Conservation (phyloP, 2,888 invertebrate species). For the Agriopis aurantiaria region DNA sequence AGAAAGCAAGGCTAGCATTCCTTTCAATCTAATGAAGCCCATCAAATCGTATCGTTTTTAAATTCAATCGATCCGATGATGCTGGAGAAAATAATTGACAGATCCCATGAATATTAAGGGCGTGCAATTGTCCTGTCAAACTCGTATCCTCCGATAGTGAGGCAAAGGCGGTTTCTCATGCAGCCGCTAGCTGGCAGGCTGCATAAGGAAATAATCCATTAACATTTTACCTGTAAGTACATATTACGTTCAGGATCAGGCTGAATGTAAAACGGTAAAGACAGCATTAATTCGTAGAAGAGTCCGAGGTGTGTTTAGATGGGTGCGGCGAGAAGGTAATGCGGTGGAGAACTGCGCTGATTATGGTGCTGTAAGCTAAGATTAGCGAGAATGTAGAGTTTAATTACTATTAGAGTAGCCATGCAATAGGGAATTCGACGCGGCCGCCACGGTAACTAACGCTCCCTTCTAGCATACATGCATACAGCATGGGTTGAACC, state of each 20-base stretch:
- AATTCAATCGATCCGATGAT: slow-evolving; percentile 49
- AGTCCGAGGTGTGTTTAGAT: slow-evolving; percentile 42
- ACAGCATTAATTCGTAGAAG: slow-evolving; percentile 39
- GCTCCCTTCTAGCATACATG: not conserved
- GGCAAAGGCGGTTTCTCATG: slow-evolving; percentile 58
- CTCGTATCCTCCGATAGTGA: slow-evolving; percentile 56
- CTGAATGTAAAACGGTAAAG: slow-evolving; percentile 64
- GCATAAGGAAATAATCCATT: slow-evolving; percentile 76
- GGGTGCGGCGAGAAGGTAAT: slow-evolving; percentile 36
- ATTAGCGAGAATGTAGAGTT: slow-evolving; percentile 28
- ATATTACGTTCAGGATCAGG: slow-evolving; percentile 57
- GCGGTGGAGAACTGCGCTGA: slow-evolving; percentile 35
- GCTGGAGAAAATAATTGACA: slow-evolving; percentile 62
- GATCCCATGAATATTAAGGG: slow-evolving; percentile 66
- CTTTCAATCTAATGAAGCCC: slow-evolving; percentile 46
- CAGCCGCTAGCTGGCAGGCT: slow-evolving; percentile 57
- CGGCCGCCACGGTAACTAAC: not conserved
- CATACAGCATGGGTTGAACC: too few species aligned
- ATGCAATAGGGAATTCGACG: not conserved
- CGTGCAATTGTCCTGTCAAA: slow-evolving; percentile 69
- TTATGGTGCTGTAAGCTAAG: slow-evolving; percentile 23
- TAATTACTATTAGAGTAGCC: slow-evolving; percentile 25
- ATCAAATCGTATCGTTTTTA: slow-evolving; percentile 49
- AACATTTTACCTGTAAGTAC: slow-evolving; percentile 71
- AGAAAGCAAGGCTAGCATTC: slow-evolving; percentile 22